These are phyloP conservation scores for Phocoena sinus DNA, from an alignment of 2,113 vertebrate species.

Conservation along the genomic window DNA sequence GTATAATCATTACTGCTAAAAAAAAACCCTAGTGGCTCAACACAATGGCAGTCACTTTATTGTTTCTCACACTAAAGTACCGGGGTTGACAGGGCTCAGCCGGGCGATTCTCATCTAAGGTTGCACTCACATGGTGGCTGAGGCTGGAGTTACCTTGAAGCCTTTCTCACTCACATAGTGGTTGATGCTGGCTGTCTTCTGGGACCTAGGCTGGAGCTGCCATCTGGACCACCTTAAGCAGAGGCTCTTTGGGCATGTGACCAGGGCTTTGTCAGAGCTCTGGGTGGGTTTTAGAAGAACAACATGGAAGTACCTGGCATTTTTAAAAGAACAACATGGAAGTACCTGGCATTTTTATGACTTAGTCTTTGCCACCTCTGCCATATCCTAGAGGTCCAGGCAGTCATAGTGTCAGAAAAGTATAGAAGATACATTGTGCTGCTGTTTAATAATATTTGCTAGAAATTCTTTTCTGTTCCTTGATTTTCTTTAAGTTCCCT, in stretches of 20 bases:
- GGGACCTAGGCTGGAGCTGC: not conserved
- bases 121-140: not conserved
- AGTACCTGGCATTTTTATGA: not conserved
- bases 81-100: not conserved
- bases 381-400: not conserved
- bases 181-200: not conserved
- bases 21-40: not conserved
- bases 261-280: not conserved
- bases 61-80: not conserved
- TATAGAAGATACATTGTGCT: not conserved
- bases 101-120: not conserved
- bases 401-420: not conserved
- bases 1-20: not conserved
- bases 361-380: not conserved
- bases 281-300: not conserved
- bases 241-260: not conserved
- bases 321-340: not conserved
- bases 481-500: not conserved
- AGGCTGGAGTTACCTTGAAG: not conserved
- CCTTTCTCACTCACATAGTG: not conserved
- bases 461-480: not conserved
- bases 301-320: too few species aligned
- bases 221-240: not conserved
- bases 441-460: not conserved
- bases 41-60: not conserved